phyloP scores from a whole-genome alignment of 2,113 vertebrate species.

The Saimiri boliviensis region DNA sequence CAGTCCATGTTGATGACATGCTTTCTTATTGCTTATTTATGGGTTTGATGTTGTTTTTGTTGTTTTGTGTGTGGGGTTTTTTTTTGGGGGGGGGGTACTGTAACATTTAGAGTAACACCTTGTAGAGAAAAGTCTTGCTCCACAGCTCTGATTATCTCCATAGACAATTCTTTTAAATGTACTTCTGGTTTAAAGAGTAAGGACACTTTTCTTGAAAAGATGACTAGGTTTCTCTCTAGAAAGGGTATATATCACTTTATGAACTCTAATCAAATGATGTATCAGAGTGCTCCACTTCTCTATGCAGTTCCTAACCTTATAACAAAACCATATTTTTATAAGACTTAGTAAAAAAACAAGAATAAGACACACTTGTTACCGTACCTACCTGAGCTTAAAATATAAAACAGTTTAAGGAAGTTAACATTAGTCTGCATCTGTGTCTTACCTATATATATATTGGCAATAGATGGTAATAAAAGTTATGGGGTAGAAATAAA shows the following conservation, averaged over 20 bases:
- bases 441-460: background rate
- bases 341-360: background rate
- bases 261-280: background rate
- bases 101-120: constrained; percentile 9
- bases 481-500: background rate
- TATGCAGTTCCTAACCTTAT: background rate
- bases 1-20: background rate
- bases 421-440: constrained; percentile 13
- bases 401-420: background rate
- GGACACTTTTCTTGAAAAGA: constrained; percentile 21
- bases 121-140: constrained; percentile 13
- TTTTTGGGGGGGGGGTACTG: background rate
- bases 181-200: background rate
- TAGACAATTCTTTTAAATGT: background rate
- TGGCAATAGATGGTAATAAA: background rate
- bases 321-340: background rate
- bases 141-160: constrained; percentile 35
- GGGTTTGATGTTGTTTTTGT: background rate
- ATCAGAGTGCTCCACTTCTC: background rate
- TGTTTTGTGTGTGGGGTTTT: no score
- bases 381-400: constrained; percentile 39
- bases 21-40: background rate
- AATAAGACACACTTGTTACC: background rate
- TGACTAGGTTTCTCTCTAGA: background rate
- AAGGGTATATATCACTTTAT: background rate